Percentiles rank a stretch among this genome's conserved stretches.
Evolutionary conservation across 2,797 vertebrate genomes (phyloP).

Genomic region (Diceros bicornis): DNA sequence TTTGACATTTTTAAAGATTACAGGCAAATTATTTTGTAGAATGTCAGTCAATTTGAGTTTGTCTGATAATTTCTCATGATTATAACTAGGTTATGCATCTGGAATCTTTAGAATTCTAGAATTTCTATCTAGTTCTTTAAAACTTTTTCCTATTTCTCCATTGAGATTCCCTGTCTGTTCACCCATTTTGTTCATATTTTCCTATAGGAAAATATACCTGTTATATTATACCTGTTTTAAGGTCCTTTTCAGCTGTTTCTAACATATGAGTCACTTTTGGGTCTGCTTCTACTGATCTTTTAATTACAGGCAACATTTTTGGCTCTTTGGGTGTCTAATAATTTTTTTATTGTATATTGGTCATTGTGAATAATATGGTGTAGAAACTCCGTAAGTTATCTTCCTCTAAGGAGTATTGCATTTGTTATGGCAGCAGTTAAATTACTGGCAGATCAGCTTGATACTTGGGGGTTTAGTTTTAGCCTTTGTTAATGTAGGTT

Average conservation of each 20-base stretch:
- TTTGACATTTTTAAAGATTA: not conserved
- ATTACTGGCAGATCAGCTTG: not conserved
- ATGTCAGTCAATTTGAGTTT: not conserved
- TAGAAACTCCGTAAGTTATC: conserved; percentile 16
- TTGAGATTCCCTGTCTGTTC: not conserved
- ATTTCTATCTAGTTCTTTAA: conserved; percentile 28
- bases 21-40: not conserved
- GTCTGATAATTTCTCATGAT: not conserved
- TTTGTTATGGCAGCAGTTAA: not conserved
- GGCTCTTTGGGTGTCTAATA: not conserved
- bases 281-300: not conserved
- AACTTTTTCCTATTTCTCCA: not conserved
- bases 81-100: not conserved
- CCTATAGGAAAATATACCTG: too few relatives aligned
- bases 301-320: not conserved
- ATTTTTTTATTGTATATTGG: not conserved
- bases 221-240: not conserved
- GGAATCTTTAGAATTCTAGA: not conserved
- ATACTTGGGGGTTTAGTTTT: not conserved
- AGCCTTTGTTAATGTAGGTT: not conserved
- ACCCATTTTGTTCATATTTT: not conserved
- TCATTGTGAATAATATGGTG: not conserved
- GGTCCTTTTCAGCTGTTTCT: not conserved
- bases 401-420: not conserved
- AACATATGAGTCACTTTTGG: not conserved